These are phyloP conservation scores for Tupaia tana DNA, from an alignment of 2,113 vertebrate genomes.

Conservation along the genomic window DNA sequence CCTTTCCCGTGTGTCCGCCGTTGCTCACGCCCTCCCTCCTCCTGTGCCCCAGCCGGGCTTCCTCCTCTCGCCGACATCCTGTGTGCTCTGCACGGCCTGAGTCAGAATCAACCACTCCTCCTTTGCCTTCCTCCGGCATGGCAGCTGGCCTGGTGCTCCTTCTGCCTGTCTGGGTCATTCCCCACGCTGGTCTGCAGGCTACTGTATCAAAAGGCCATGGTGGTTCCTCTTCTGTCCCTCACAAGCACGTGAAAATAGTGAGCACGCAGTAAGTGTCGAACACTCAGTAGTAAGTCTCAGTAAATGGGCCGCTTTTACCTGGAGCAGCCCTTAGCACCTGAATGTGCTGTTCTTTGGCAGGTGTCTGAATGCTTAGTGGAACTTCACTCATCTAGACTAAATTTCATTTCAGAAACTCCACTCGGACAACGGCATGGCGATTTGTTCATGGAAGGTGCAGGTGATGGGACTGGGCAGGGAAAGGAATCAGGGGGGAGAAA, in stretches of 20 bases:
- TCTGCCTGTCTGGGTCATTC: not conserved
- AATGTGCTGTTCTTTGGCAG: not conserved
- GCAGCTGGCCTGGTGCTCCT: not conserved
- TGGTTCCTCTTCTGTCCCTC: not conserved
- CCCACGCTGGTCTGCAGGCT: not conserved
- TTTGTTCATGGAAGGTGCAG: constrained; percentile 81
- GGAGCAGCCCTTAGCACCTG: not conserved
- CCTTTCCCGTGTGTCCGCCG: not conserved
- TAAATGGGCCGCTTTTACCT: not conserved
- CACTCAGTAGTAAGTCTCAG: too few species aligned
- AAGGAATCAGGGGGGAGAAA: constrained; percentile 78
- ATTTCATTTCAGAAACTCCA: constrained; percentile 62
- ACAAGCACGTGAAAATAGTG: not conserved
- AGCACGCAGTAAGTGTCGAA: not conserved
- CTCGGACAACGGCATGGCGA: constrained; percentile 77
- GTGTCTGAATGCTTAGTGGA: not conserved
- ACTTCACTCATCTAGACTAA: not conserved
- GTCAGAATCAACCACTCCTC: not conserved
- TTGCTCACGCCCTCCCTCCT: not conserved
- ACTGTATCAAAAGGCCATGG: not conserved
- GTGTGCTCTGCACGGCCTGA: not conserved
- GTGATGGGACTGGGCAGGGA: constrained; percentile 72
- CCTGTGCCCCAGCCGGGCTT: not conserved
- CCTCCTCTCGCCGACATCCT: not conserved
- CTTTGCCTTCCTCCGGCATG: not conserved